Percentiles rank a stretch among this genome's conserved stretches.
Evolutionary conservation across 2,888 invertebrate genomes (phyloP).

Genomic region (Priocnemis perturbator): DNA sequence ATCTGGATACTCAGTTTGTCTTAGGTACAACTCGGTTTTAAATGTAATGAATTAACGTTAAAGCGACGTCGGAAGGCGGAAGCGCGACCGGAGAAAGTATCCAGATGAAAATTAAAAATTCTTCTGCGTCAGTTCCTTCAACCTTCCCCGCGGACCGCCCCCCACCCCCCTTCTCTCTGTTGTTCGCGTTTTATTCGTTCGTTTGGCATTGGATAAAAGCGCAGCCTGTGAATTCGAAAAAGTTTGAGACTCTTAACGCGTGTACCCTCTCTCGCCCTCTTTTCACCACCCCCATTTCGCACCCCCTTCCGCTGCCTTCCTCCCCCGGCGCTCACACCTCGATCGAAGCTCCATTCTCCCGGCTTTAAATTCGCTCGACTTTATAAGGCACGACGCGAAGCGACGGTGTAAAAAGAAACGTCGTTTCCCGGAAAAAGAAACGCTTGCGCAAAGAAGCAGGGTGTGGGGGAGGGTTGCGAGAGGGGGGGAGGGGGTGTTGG

Average conservation of each 20-base stretch:
- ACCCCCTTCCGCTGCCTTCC: no score
- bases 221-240: no score
- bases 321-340: neutral
- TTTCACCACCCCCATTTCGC: neutral
- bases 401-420: slow-evolving; percentile 39
- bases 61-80: no score
- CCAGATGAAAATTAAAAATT: no score
- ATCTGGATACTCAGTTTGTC: no score
- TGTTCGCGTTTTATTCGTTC: no score
- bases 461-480: slow-evolving; percentile 1
- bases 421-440: slow-evolving; percentile 44
- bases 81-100: no score
- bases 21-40: neutral
- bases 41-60: neutral
- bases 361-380: slow-evolving; percentile 11
- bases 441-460: slow-evolving; percentile 27
- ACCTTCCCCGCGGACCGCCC: no score
- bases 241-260: neutral
- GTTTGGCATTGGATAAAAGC: no score
- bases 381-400: slow-evolving; percentile 21
- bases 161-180: no score
- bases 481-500: neutral
- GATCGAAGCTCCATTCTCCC: slow-evolving; percentile 17
- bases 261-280: neutral
- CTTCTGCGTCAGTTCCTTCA: no score